These are phyloP conservation scores for Pachyramphus minor DNA, from an alignment of 2,113 vertebrate genomes.

Conservation along the genomic window DNA sequence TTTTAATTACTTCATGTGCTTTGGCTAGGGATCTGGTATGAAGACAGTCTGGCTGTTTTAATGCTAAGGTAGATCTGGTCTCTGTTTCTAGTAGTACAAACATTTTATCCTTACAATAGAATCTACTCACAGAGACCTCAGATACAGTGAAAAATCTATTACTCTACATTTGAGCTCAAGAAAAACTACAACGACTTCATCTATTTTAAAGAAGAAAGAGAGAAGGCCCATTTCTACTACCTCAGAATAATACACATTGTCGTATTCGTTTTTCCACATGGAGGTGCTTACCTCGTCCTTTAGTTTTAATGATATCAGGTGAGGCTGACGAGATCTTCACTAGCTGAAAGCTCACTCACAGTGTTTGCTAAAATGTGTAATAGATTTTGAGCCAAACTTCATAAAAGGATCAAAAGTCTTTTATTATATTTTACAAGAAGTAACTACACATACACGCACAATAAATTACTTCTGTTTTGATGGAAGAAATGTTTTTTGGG, in stretches of 20 bases:
- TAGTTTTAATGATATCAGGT: conserved; percentile 2
- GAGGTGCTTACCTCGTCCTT: neutral
- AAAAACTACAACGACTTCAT: neutral
- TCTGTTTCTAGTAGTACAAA: neutral
- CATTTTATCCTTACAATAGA: neutral
- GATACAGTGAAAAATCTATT: conserved; percentile 11
- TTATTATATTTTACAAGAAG: neutral
- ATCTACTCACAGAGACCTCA: neutral
- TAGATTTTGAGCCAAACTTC: neutral
- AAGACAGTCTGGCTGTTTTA: conserved; percentile 23
- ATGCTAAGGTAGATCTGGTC: conserved; percentile 23
- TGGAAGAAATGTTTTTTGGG: neutral
- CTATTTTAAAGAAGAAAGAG: conserved; percentile 32
- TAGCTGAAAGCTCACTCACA: neutral
- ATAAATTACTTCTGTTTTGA: neutral
- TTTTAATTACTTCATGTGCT: conserved; percentile 55
- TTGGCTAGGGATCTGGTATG: conserved; percentile 27
- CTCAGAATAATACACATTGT: neutral
- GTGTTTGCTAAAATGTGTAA: neutral
- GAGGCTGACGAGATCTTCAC: conserved; percentile 10
- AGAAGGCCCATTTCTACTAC: neutral
- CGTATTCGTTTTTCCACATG: neutral
- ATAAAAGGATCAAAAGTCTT: conserved; percentile 18
- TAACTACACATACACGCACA: neutral
- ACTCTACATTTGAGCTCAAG: conserved; percentile 9